Evolutionary conservation across 2,888 invertebrate species (phyloP), one percentile per base, ranked within the genome.

Genomic region (Xanthia icteritia): DNA sequence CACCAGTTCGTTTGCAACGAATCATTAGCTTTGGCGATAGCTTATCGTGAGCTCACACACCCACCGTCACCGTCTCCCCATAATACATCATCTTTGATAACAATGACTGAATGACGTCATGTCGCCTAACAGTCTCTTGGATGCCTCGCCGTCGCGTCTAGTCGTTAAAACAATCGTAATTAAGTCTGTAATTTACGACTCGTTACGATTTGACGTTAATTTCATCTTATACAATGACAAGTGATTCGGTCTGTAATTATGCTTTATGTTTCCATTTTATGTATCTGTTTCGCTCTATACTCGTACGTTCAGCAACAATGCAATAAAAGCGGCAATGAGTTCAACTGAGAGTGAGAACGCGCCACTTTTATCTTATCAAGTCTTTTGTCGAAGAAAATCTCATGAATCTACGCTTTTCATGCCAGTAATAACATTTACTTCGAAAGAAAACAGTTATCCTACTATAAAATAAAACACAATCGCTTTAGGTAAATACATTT

Each of bases 81-180:
- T 90, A 89, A 92, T 94, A 93, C 90, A 93, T 94, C 92, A 93
- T 93, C 88, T 85, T 73, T 86, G 90, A 88, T 90, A 92, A 93
- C 91, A 92, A 92, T 93, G n/a, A n/a, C n/a, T n/a, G n/a, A n/a
- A n/a, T n/a, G 92, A 92, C 92, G 91, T 90, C 90, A 90, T 88
- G 89, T 86, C 90, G 88, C 91, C 91, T 81, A 84, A 83, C 89
- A 86, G 90, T 91, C 93, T 92, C 91, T 88, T 64, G 69, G 72
- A 81, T 76, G 81, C 84, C 81, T 80, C 84, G 79, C 70, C 80
- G 83, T 77, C 86, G 83, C 90, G 86, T 89, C 90, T 89, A 92
- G 90, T 94, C 93, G 90, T 94, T 94, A 94, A 93, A 93, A 93
- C 94, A 94, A 93, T 93, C 89, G 92, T 93, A 93, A 94, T 94